Conservation (phyloP, 2,113 vertebrate genomes). For the Murina feae region DNA sequence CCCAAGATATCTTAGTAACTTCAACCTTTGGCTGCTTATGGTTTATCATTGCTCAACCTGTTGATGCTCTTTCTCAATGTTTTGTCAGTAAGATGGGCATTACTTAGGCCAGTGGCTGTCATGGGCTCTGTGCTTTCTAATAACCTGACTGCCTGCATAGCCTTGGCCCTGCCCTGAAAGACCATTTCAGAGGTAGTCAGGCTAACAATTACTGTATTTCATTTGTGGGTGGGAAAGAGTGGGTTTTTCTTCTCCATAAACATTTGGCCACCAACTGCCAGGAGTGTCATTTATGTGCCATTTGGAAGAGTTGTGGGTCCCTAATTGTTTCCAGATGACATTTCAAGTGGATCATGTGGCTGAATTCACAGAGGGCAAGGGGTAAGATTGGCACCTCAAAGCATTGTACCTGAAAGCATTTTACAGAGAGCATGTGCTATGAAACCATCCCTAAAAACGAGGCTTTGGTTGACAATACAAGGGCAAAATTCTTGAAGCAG, state of each 20-base stretch:
- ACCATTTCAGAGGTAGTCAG: background rate
- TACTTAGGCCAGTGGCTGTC: background rate
- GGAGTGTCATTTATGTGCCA: background rate
- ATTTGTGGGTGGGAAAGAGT: background rate
- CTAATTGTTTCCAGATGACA: conserved; percentile 22
- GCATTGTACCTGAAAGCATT: background rate
- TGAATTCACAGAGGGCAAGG: background rate
- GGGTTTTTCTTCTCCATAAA: background rate
- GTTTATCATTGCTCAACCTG: background rate
- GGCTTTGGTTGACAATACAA: background rate
- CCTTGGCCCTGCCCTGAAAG: background rate
- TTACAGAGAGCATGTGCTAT: background rate
- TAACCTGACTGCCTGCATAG: background rate
- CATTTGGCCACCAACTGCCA: background rate
- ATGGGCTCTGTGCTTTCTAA: background rate
- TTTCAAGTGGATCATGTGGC: background rate
- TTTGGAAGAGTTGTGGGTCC: conserved; percentile 1
- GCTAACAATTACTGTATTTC: background rate
- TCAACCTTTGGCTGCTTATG: background rate
- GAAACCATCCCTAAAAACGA: background rate
- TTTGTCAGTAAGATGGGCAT: background rate
- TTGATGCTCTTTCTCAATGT: background rate
- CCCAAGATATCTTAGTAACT: background rate
- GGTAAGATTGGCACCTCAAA: background rate
- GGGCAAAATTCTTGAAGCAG: background rate